phyloP scores from a whole-genome alignment of 2,797 vertebrate genomes.

The Scyliorhinus canicula region DNA sequence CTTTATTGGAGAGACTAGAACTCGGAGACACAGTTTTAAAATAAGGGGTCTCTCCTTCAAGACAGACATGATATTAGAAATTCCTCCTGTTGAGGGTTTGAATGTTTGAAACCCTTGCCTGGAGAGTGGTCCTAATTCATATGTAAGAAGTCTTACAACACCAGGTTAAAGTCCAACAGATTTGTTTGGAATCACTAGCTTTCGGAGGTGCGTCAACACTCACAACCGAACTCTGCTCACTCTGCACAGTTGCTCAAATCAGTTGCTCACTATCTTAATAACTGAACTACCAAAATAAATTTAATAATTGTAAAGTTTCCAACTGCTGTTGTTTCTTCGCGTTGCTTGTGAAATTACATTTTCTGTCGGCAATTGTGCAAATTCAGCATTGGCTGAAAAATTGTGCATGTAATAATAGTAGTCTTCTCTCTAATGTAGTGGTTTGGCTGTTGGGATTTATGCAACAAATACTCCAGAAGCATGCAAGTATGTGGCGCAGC shows the following conservation, averaged over 20 bases:
- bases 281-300: neutral
- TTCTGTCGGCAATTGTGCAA: neutral
- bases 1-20: no score
- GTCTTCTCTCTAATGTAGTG: slow-evolving; percentile 49
- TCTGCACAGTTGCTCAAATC: neutral
- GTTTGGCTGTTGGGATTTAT: slow-evolving; percentile 66
- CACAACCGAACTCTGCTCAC: neutral
- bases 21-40: no score
- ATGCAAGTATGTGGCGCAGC: slow-evolving; percentile 61
- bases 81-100: no score
- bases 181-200: no score
- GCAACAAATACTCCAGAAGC: slow-evolving; percentile 66
- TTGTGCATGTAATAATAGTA: neutral
- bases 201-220: no score
- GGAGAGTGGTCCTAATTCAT: no score
- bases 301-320: neutral
- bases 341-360: neutral
- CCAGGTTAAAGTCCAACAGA: no score
- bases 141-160: no score
- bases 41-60: no score
- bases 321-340: neutral
- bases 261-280: neutral
- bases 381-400: neutral
- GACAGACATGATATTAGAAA: no score
- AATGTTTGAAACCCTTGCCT: no score